Base-by-base conservation (phyloP, 2,113 vertebrate species). In the Sphaerodactylus townsendi region DNA sequence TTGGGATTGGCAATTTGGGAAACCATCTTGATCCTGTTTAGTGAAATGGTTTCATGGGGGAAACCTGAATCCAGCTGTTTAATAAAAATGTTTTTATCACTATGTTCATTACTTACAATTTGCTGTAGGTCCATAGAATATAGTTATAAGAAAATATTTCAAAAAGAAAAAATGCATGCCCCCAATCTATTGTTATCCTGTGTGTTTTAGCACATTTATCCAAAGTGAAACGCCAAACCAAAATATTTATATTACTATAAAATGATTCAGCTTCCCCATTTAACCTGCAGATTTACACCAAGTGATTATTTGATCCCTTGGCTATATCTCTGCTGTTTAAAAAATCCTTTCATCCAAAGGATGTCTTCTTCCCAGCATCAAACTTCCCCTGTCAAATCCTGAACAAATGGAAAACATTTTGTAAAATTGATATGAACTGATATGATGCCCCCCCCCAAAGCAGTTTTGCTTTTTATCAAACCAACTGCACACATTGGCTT, bases 111-210 rank as follows among this genome's bases (percentile, higher is more conserved):
- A 41, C 62, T 13, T 89, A 87, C 88, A 93, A 91, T 77, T 79
- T 87, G 82, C 85, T 86, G 88, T 91, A 90, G 89, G 85, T 93
- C 89, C 90, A 82, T 85, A 88, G 21, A 0, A 23, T 53, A 81
- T 78, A 92, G 87, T 86, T 92, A 89, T 93, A 90, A 93, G 91
- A 89, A 79, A 93, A 39, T 89, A 90, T 76, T 89, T 77, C 70
- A 86, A 88, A 90, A 93, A 94, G 90, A 93, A 89, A 88, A 81
- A 91, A 90, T 90, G 87, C 87, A n/a, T n/a, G n/a, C n/a, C n/a
- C n/a, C n/a, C n/a, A n/a, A n/a, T n/a, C n/a, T n/a, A n/a, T n/a
- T n/a, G n/a, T n/a, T n/a, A n/a, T n/a, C n/a, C n/a, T n/a, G n/a
- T n/a, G n/a, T n/a, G n/a, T n/a, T n/a, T n/a, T 78, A 46, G 19